A percentile compares a stretch with the other conserved stretches of the same genome.
phyloP scores from a whole-genome alignment of 2,888 invertebrate species.

The Nemotelus nigrinus region DNA sequence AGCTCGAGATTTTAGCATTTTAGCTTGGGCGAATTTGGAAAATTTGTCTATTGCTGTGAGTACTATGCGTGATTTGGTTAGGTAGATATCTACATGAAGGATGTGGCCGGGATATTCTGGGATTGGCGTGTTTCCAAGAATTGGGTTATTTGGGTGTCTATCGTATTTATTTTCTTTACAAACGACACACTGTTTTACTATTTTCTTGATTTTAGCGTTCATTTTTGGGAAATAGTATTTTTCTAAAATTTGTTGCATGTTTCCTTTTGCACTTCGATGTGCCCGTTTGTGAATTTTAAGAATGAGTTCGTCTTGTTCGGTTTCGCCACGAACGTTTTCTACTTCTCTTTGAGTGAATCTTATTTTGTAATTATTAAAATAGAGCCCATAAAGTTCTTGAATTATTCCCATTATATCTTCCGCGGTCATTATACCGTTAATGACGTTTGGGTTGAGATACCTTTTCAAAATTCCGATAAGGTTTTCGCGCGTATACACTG shows the following conservation, averaged over 20 bases:
- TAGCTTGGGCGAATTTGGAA: constrained; percentile 45
- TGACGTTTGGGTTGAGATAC: constrained; percentile 23
- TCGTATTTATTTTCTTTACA: constrained; percentile 21
- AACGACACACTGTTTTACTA: constrained; percentile 39
- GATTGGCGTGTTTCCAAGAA: constrained; percentile 39
- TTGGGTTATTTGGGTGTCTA: constrained; percentile 45
- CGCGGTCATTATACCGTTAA: constrained; percentile 7
- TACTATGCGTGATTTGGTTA: constrained; percentile 40
- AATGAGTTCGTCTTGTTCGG: neutral
- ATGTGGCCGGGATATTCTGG: constrained; percentile 45
- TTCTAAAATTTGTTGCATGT: constrained; percentile 29
- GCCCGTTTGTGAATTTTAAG: neutral
- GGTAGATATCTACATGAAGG: constrained; percentile 21
- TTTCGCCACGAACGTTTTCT: neutral
- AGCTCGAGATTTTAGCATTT: constrained; percentile 35
- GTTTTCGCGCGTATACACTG: neutral
- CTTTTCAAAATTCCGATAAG: constrained; percentile 5
- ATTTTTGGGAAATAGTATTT: constrained; percentile 44
- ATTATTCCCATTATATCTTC: constrained; percentile 5
- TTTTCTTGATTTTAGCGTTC: constrained; percentile 43
- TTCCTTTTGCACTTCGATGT: constrained; percentile 40
- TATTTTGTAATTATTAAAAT: neutral
- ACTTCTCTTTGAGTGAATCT: neutral
- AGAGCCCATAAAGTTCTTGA: neutral
- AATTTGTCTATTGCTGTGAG: constrained; percentile 49